Evolutionary conservation across 2,797 vertebrate genomes (phyloP).

Genomic region (Enoplosus armatus): DNA sequence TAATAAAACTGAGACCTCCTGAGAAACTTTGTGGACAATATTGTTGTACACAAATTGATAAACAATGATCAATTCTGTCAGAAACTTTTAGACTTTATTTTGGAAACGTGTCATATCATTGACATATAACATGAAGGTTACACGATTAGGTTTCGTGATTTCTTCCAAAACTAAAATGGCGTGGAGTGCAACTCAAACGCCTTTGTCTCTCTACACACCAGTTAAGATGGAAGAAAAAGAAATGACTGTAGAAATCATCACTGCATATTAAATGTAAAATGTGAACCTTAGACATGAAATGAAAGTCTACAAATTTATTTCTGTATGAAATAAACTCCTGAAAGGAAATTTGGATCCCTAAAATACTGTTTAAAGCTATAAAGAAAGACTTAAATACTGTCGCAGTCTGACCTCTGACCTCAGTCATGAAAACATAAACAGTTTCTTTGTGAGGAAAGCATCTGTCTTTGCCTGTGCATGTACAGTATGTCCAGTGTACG

Average conservation of each 20-base stretch:
- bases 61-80: neutral
- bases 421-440: neutral
- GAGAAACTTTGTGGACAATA: neutral
- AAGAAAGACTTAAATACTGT: neutral
- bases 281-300: neutral
- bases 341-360: neutral
- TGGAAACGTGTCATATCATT: neutral
- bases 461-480: neutral
- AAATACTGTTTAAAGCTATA: neutral
- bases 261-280: neutral
- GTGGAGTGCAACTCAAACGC: neutral
- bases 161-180: accelerated
- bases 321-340: neutral
- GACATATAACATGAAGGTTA: neutral
- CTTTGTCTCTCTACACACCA: neutral
- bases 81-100: neutral
- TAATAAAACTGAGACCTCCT: neutral
- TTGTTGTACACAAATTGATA: neutral
- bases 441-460: neutral
- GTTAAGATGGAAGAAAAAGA: neutral
- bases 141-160: neutral
- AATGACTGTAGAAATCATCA: neutral
- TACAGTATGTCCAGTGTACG: neutral
- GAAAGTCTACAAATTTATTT: neutral
- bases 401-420: neutral